A percentile compares a stretch with the other conserved stretches of the same genome.
Evolutionary conservation across 1,140 invertebrate genomes (phyloP).

Genomic region (Cotesia glomerata): DNA sequence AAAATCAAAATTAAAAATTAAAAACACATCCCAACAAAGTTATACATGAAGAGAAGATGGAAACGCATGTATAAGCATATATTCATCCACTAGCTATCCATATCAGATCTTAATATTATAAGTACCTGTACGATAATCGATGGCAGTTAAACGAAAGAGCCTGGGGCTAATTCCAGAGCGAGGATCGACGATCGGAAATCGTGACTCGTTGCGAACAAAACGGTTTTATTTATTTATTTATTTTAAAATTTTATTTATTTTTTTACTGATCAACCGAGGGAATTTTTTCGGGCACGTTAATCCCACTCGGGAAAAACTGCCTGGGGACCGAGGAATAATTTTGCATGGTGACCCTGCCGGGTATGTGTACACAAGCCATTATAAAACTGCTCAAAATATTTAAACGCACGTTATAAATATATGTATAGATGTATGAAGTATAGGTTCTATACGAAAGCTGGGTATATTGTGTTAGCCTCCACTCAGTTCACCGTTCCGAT

Average conservation of each 20-base stretch:
- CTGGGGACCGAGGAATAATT: not conserved
- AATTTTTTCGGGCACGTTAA: slow-evolving; percentile 15
- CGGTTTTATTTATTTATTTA: not conserved
- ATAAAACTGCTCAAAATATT: slow-evolving; percentile 33
- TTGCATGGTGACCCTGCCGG: slow-evolving; percentile 15
- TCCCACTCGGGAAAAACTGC: slow-evolving; percentile 14
- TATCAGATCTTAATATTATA: slow-evolving; percentile 25
- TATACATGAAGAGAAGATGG: not conserved
- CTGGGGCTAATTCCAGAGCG: slow-evolving; percentile 14
- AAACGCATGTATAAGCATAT: not conserved
- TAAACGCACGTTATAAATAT: slow-evolving; percentile 4
- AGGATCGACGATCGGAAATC: slow-evolving; percentile 20
- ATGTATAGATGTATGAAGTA: too few relatives aligned
- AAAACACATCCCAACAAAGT: not conserved
- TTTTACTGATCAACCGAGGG: not conserved
- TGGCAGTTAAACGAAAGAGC: slow-evolving; percentile 11
- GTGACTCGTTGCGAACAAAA: slow-evolving; percentile 6
- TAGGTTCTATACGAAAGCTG: not conserved
- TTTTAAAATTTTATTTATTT: not conserved
- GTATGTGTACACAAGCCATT: slow-evolving; percentile 8
- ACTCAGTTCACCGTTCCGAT: slow-evolving; percentile 4
- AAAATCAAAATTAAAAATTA: too few relatives aligned
- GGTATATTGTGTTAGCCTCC: not conserved
- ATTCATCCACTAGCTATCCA: not conserved
- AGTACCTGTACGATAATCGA: slow-evolving; percentile 22